Evolutionary conservation across 2,888 invertebrate genomes (phyloP).

Genomic region (Mermis nigrescens): DNA sequence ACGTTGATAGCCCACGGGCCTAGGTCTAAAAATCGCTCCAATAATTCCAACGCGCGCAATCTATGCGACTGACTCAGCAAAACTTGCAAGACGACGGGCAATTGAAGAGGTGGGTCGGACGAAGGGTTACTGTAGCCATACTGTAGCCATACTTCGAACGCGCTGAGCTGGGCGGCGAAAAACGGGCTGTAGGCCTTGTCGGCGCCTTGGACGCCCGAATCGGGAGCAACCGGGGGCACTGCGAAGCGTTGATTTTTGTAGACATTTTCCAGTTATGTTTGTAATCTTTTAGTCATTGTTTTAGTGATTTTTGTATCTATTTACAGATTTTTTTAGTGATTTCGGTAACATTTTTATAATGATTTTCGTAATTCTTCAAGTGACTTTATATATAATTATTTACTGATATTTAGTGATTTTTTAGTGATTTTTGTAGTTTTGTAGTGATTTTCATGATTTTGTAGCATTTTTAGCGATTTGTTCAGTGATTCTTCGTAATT

Average conservation of each 20-base stretch:
- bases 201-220: neutral
- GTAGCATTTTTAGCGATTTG: no score
- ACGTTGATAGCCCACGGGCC: slow-evolving; percentile 71
- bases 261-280: neutral
- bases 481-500: no score
- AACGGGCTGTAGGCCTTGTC: slow-evolving; percentile 53
- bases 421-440: no score
- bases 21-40: slow-evolving; percentile 76
- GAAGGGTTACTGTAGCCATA: slow-evolving; percentile 51
- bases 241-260: no score
- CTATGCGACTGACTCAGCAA: slow-evolving; percentile 50
- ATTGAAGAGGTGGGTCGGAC: slow-evolving; percentile 52
- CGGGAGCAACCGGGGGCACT: no score
- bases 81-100: slow-evolving; percentile 85
- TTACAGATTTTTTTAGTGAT: neutral
- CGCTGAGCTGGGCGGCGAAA: slow-evolving; percentile 90
- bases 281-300: neutral
- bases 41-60: slow-evolving; percentile 71
- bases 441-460: no score
- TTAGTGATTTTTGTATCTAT: neutral
- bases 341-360: no score
- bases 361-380: no score
- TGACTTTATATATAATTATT: no score
- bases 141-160: slow-evolving; percentile 73
- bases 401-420: no score